Conservation (phyloP, 2,797 vertebrate genomes). For the Delichon dasypus region DNA sequence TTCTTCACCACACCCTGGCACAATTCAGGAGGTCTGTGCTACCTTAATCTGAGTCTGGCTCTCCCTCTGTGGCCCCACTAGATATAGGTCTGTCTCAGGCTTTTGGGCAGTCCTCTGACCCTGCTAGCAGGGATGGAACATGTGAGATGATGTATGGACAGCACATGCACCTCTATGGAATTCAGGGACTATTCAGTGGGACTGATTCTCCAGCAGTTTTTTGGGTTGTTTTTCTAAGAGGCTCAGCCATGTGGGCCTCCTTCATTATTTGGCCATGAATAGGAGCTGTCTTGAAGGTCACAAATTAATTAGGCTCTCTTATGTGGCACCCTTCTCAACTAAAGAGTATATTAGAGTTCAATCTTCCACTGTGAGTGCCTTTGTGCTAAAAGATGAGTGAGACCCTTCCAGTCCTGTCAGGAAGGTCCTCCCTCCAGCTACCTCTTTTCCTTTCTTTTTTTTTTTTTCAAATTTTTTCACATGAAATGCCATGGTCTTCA, state of each 20-base stretch:
- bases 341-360: not conserved
- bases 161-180: not conserved
- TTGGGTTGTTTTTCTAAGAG: not conserved
- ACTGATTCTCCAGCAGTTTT: not conserved
- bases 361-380: not conserved
- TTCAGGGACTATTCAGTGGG: not conserved
- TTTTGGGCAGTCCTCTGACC: not conserved
- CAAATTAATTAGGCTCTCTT: not conserved
- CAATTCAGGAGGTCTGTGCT: not conserved
- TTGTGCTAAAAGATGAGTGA: not conserved
- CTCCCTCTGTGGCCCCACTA: not conserved
- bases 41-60: not conserved
- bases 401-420: not conserved
- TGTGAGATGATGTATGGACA: not conserved
- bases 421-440: not conserved
- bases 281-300: not conserved
- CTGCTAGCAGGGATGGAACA: too few relatives aligned
- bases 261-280: not conserved
- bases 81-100: not conserved
- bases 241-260: not conserved
- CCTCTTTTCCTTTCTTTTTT: not conserved
- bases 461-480: not conserved
- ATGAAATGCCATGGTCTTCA: not conserved
- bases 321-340: not conserved
- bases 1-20: not conserved